Evolutionary conservation across 2,888 invertebrate species (phyloP).

Genomic region (Lasioglossum pauxillum): DNA sequence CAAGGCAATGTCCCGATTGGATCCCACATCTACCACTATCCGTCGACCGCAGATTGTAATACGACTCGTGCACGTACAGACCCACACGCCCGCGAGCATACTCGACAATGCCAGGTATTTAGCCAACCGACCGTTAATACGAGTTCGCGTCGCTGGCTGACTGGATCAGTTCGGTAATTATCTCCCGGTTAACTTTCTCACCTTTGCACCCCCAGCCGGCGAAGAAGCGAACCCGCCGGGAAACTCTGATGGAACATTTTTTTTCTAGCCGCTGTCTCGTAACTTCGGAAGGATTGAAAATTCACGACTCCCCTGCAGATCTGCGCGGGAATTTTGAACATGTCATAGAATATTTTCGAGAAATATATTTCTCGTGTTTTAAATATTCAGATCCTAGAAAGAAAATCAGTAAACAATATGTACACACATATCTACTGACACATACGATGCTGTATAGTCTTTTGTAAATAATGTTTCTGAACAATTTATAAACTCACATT

Average conservation of each 20-base stretch:
- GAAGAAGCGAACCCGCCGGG: slow-evolving; percentile 26
- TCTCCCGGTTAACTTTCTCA: slow-evolving; percentile 64
- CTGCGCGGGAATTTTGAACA: background rate
- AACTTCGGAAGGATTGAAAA: background rate
- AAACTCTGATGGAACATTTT: background rate
- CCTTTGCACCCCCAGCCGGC: slow-evolving; percentile 14
- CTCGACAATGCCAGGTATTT: slow-evolving; percentile 66
- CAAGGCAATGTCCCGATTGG: slow-evolving; percentile 74
- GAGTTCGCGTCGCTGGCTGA: slow-evolving; percentile 58
- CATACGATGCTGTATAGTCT: no score
- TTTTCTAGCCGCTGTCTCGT: background rate
- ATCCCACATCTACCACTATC: slow-evolving; percentile 71
- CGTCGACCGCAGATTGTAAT: slow-evolving; percentile 66
- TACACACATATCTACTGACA: no score
- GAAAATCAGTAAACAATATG: background rate
- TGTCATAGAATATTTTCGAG: background rate
- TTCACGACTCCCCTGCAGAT: background rate
- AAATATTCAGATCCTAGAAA: no score
- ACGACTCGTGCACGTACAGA: slow-evolving; percentile 45
- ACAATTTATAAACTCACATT: background rate
- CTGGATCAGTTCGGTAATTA: slow-evolving; percentile 63
- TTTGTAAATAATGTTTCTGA: background rate
- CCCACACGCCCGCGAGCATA: slow-evolving; percentile 39
- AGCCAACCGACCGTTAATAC: slow-evolving; percentile 62
- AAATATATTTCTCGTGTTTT: background rate